Evolutionary conservation across 2,113 vertebrate genomes (phyloP), one percentile per base, ranked within the genome.

Genomic region (Bubo blakistoni): DNA sequence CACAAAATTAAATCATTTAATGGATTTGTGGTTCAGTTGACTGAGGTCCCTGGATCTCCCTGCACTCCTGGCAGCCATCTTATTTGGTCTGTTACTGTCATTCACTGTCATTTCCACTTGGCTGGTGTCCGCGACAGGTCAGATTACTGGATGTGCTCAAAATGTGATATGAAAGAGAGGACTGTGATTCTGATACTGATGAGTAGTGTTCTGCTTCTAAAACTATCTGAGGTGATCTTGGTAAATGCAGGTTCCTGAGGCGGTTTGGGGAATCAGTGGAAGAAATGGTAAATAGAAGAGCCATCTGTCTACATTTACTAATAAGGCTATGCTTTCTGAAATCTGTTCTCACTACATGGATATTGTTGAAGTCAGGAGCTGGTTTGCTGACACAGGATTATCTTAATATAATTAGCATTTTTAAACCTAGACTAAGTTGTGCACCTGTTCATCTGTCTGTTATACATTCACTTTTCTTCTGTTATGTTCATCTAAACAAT

Each of bases 1-100:
- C 81, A 95, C 95, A 96, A 98, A 97, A 97, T 98, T 98, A 98
- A 98, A 96, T 97, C 82, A 94, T 96, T 97, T 98, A 98, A 98
- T 98, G 97, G 97, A 92, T 96, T 97, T 97, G 93, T 92, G 95
- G 94, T 97, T 98, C 87, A 94, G 94, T 84, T 97, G 97, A 98
- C 97, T 97, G 96, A 97, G 96, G 97, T 98, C 95, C 54, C 86
- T 88, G 86, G 94, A 88, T 97, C 84, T 97, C 91, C 36, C 42
- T 94, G 92, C 71, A 44, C 87, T 96, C 96, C 67, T 97, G 86
- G 96, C 93, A 97, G 94, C 70, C 94, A 94, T 96, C 94, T 98
- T 92, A 97, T 96, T 97, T 87, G 49, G 89, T 92, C 94, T 97
- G 92, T 97, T 97, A 91, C 97, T 98, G 97, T 98, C 97, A 98